A percentile compares a stretch with the other conserved stretches of the same genome.
These are phyloP conservation scores for Epiperipatus broadwayi DNA, from an alignment of 2,888 invertebrate genomes.

Conservation along the genomic window DNA sequence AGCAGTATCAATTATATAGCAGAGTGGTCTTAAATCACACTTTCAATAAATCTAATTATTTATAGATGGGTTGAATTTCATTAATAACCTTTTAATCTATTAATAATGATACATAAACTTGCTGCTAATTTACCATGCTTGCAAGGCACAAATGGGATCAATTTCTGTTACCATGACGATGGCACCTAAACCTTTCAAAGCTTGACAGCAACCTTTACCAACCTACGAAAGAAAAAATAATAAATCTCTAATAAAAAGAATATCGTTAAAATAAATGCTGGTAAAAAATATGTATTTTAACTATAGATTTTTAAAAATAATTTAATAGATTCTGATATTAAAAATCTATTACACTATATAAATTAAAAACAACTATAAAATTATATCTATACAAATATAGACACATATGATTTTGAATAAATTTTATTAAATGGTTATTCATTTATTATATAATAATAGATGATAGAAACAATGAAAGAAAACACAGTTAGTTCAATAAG, in stretches of 20 bases:
- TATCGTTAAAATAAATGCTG: constrained; percentile 9
- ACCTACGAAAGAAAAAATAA: constrained; percentile 34
- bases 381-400: not conserved
- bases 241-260: constrained; percentile 6
- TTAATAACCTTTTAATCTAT: too few relatives aligned
- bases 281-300: too few relatives aligned
- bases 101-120: constrained; percentile 1
- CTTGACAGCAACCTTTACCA: constrained; percentile 89
- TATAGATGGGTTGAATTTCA: too few relatives aligned
- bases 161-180: constrained; percentile 84
- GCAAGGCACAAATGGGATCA: constrained; percentile 90
- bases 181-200: constrained; percentile 78
- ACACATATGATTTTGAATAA: too few relatives aligned
- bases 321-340: not conserved
- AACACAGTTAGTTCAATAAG: not conserved
- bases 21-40: too few relatives aligned
- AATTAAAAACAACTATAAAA: not conserved
- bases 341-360: not conserved
- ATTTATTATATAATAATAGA: too few relatives aligned
- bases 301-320: not conserved
- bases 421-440: too few relatives aligned
- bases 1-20: too few relatives aligned
- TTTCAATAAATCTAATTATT: too few relatives aligned
- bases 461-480: constrained; percentile 7
- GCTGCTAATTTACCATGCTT: constrained; percentile 61